These are phyloP conservation scores for Catharus minimus DNA, from an alignment of 2,113 vertebrate species.

Conservation along the genomic window DNA sequence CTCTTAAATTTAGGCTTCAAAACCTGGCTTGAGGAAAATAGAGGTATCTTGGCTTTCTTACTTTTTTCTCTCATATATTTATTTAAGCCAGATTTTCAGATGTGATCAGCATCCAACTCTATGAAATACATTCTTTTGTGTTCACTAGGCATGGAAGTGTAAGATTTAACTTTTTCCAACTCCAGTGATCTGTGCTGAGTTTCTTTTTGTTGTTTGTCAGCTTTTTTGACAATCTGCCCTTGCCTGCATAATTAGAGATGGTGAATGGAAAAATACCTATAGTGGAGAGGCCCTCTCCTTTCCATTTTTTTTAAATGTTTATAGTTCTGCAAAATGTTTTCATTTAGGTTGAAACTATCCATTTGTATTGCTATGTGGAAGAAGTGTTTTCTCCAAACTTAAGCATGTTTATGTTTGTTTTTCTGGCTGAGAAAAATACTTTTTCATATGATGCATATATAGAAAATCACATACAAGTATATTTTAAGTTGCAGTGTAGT, in stretches of 20 bases:
- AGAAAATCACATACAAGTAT: neutral
- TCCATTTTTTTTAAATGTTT: neutral
- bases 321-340: neutral
- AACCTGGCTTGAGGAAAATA: neutral
- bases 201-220: neutral
- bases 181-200: neutral
- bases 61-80: neutral
- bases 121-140: neutral
- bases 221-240: neutral
- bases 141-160: neutral
- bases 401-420: neutral
- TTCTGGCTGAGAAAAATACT: neutral
- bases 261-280: neutral
- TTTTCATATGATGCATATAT: neutral
- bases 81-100: slow-evolving; percentile 13
- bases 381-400: neutral
- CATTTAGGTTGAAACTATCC: neutral
- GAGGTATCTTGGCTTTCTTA: neutral
- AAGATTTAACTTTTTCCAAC: neutral
- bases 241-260: neutral
- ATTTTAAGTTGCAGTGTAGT: neutral
- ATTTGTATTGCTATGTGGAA: neutral
- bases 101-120: neutral
- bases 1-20: neutral
- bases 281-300: neutral